phyloP scores from a whole-genome alignment of 2,888 invertebrate genomes.

The Artemia sinica region DNA sequence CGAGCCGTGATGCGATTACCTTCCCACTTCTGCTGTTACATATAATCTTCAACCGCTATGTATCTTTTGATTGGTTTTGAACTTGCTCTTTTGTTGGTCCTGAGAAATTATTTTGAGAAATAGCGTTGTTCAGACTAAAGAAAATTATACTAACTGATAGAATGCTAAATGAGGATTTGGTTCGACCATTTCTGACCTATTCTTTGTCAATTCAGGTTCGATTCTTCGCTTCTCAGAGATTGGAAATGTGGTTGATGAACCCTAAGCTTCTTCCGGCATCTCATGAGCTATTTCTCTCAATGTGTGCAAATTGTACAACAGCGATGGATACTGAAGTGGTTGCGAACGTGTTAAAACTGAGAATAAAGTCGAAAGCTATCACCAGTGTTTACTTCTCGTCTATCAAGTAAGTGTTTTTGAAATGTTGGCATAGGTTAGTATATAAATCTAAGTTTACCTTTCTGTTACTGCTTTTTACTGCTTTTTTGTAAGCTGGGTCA shows the following conservation, averaged over 20 bases:
- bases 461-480: too few relatives aligned
- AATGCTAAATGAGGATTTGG: too few relatives aligned
- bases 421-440: not conserved
- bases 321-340: slow-evolving; percentile 56
- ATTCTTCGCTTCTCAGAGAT: slow-evolving; percentile 53
- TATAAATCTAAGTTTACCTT: not conserved
- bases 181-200: too few relatives aligned
- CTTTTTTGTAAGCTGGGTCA: too few relatives aligned
- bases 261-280: slow-evolving; percentile 81
- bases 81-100: too few relatives aligned
- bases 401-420: slow-evolving; percentile 2
- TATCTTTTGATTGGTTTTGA: too few relatives aligned
- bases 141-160: too few relatives aligned
- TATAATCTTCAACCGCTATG: too few relatives aligned
- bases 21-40: too few relatives aligned
- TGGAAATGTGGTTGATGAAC: slow-evolving; percentile 89
- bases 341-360: slow-evolving; percentile 65
- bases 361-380: slow-evolving; percentile 44
- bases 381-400: slow-evolving; percentile 4
- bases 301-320: slow-evolving; percentile 73
- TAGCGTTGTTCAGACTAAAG: too few relatives aligned
- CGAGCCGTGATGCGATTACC: too few relatives aligned
- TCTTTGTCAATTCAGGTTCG: slow-evolving; percentile 40
- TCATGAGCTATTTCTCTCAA: slow-evolving; percentile 72
- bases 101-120: too few relatives aligned